Conservation (phyloP, 2,888 invertebrate species). For the Pomacea canaliculata region DNA sequence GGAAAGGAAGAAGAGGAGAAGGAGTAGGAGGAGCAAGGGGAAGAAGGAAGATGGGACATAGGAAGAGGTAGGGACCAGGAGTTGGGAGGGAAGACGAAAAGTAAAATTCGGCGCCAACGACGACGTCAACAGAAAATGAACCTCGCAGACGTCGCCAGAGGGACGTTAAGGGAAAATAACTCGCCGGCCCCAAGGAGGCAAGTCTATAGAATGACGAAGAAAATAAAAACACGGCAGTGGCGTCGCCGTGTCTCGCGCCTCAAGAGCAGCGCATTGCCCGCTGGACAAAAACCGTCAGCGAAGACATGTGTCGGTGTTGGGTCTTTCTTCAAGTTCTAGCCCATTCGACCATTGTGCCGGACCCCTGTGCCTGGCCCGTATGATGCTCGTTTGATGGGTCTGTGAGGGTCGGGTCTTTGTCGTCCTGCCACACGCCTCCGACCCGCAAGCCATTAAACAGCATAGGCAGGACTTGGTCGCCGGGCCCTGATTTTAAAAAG, state of each 20-base stretch:
- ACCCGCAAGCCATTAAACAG: background rate
- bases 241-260: background rate
- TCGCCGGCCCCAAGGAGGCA: background rate
- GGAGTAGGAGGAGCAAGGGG: background rate
- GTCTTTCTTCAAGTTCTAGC: too few relatives aligned
- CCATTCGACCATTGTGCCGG: background rate
- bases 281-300: background rate
- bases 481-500: background rate
- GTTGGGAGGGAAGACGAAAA: too few relatives aligned
- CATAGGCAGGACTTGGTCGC: background rate
- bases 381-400: conserved; percentile 4
- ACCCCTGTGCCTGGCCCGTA: background rate
- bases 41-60: conserved; percentile 6
- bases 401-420: background rate
- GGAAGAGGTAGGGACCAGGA: conserved; percentile 7
- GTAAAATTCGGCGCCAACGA: too few relatives aligned
- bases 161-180: too few relatives aligned
- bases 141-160: too few relatives aligned
- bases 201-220: background rate
- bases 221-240: conserved; percentile 1
- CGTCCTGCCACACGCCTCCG: background rate
- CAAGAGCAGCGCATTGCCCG: background rate
- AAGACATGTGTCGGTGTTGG: background rate
- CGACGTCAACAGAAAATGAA: too few relatives aligned
- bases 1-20: background rate